These are phyloP conservation scores for Amphipoea oculea DNA, from an alignment of 2,888 invertebrate species.

Conservation along the genomic window DNA sequence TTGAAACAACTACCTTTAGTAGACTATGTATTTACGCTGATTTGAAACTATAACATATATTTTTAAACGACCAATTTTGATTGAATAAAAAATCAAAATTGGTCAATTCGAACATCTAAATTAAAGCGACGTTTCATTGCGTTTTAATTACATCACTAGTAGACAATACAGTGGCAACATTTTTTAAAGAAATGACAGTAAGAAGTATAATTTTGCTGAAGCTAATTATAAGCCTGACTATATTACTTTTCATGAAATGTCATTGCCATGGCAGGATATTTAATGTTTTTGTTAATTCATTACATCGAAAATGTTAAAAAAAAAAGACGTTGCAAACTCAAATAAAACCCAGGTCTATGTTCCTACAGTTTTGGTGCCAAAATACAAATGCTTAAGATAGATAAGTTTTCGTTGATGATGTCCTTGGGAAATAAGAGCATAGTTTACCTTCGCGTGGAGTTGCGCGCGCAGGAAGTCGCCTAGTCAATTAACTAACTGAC, in stretches of 20 bases:
- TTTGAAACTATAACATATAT: too few relatives aligned
- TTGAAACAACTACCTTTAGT: too few relatives aligned
- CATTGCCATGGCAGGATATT: background rate
- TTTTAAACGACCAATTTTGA: too few relatives aligned
- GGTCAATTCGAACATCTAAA: too few relatives aligned
- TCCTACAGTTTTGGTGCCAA: background rate
- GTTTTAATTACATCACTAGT: too few relatives aligned
- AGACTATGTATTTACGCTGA: too few relatives aligned
- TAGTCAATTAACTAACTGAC: background rate
- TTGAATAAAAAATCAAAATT: too few relatives aligned
- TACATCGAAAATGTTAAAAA: background rate
- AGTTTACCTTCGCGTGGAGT: slow-evolving; percentile 43
- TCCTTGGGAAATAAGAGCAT: slow-evolving; percentile 1
- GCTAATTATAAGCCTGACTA: too few relatives aligned
- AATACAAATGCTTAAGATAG: background rate
- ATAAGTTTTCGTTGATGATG: background rate
- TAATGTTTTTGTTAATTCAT: background rate
- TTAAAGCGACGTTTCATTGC: too few relatives aligned
- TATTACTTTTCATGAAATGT: background rate
- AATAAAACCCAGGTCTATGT: background rate
- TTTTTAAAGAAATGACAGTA: too few relatives aligned
- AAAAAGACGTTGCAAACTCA: background rate
- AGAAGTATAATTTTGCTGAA: too few relatives aligned
- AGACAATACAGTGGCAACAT: too few relatives aligned
- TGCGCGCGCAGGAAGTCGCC: slow-evolving; percentile 7